phyloP scores from a whole-genome alignment of 2,113 vertebrate species.

The Marcusenius ussheri region DNA sequence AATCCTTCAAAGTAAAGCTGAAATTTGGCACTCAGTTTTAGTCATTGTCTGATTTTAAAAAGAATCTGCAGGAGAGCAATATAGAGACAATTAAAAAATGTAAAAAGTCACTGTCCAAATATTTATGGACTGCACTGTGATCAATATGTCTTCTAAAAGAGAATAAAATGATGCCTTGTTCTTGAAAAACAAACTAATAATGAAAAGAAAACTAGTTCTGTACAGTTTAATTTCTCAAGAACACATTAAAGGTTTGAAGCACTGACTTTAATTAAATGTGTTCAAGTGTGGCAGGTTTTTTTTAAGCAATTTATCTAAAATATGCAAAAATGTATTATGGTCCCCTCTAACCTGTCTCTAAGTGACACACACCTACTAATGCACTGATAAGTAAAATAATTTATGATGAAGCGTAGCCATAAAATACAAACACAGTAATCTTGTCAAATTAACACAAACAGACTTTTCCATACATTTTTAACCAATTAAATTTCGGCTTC shows the following conservation, averaged over 20 bases:
- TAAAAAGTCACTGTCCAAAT: not conserved
- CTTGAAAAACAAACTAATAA: not conserved
- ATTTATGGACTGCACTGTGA: not conserved
- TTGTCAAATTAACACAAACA: not conserved
- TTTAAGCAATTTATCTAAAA: not conserved
- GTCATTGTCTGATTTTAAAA: not conserved
- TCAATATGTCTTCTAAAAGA: not conserved
- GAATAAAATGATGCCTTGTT: not conserved
- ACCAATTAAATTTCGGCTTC: not conserved
- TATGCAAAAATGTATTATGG: not conserved
- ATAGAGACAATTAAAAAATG: not conserved
- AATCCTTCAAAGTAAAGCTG: not conserved
- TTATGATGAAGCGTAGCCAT: not conserved
- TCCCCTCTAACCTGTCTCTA: not conserved
- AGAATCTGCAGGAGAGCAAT: not conserved
- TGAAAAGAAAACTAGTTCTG: not conserved
- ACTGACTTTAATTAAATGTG: not conserved
- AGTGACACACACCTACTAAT: conserved; percentile 1
- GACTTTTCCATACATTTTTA: not conserved
- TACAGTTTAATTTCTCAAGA: not conserved
- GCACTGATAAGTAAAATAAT: not conserved
- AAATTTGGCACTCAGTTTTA: not conserved
- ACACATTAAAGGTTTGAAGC: not conserved
- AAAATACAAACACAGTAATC: not conserved
- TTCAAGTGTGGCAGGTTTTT: not conserved